Evolutionary conservation across 2,888 invertebrate genomes (phyloP).

Genomic region (Lacanobia oleracea): DNA sequence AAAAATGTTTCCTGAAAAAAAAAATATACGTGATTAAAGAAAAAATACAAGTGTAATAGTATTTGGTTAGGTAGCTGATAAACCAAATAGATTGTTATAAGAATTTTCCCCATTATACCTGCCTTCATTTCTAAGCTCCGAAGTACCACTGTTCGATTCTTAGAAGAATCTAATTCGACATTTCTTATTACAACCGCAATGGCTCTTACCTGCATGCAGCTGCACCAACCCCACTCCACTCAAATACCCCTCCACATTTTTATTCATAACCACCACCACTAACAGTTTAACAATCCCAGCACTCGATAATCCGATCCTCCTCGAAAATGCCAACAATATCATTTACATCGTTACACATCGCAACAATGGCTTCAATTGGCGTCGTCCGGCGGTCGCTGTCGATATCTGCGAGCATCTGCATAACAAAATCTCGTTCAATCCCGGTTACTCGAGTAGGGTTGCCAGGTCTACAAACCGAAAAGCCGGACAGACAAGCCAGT

Average conservation of each 20-base stretch:
- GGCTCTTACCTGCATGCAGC: not conserved
- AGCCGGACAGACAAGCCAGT: too few species aligned
- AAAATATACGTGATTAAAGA: too few species aligned
- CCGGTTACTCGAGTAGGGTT: constrained; percentile 60
- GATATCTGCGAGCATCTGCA: constrained; percentile 75
- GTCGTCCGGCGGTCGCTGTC: constrained; percentile 71
- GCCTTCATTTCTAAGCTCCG: not conserved
- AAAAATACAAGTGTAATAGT: too few species aligned
- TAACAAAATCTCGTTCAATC: constrained; percentile 76
- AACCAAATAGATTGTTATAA: too few species aligned
- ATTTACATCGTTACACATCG: constrained; percentile 52
- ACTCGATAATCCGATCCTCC: constrained; percentile 55
- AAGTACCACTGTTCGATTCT: not conserved
- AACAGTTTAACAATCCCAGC: constrained; percentile 34
- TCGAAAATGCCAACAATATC: constrained; percentile 57
- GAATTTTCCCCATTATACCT: too few species aligned
- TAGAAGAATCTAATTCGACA: not conserved
- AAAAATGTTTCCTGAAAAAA: too few species aligned
- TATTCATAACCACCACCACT: constrained; percentile 12
- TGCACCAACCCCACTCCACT: not conserved
- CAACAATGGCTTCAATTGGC: constrained; percentile 69
- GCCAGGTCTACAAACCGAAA: too few species aligned
- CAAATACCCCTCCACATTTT: not conserved
- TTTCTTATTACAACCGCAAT: not conserved
- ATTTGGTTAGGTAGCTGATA: too few species aligned